Evolutionary conservation across 2,113 vertebrate species (phyloP).

Genomic region (Cinclus cinclus): DNA sequence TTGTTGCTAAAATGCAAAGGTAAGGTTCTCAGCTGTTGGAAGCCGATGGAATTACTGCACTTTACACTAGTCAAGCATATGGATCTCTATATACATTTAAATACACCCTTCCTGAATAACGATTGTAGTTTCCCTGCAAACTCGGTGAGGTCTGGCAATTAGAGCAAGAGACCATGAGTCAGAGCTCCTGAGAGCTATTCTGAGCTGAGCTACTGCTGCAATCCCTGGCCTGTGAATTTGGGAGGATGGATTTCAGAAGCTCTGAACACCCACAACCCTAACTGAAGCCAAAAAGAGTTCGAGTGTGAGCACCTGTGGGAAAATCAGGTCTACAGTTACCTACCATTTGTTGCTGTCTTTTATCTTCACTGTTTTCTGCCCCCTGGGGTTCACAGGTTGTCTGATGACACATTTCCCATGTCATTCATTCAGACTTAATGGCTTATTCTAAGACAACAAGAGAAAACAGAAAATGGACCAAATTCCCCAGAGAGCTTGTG

Average conservation of each 20-base stretch:
- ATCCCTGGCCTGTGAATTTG: rapidly evolving
- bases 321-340: not conserved
- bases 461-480: not conserved
- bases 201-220: not conserved
- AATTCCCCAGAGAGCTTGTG: not conserved
- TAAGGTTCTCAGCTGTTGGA: not conserved
- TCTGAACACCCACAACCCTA: not conserved
- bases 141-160: not conserved
- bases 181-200: not conserved
- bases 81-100: not conserved
- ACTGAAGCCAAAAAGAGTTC: not conserved
- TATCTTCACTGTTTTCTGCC: not conserved
- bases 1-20: not conserved
- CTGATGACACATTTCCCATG: not conserved
- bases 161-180: not conserved
- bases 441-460: not conserved
- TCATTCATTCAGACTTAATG: not conserved
- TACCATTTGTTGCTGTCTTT: not conserved
- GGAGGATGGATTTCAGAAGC: not conserved
- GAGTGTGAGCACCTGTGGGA: not conserved
- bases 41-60: not conserved
- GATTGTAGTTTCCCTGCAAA: slow-evolving; percentile 16
- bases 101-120: not conserved
- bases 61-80: not conserved
- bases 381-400: not conserved